Evolutionary conservation across 1,140 invertebrate genomes (phyloP).

Genomic region (Drepana arcuata): DNA sequence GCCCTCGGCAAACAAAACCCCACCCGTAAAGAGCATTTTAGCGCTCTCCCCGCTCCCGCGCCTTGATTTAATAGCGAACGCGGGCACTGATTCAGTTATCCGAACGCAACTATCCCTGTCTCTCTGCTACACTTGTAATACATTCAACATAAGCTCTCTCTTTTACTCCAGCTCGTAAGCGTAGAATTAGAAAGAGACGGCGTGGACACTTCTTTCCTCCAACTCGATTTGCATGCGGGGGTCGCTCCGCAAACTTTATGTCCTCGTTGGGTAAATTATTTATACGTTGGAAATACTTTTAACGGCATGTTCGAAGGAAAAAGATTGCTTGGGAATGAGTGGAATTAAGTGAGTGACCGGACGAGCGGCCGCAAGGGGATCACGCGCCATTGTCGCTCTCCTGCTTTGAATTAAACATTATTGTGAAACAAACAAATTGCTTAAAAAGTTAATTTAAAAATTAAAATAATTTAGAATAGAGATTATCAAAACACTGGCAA

Average conservation of each 20-base stretch:
- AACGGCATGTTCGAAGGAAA: conserved; percentile 49
- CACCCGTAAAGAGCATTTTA: conserved; percentile 67
- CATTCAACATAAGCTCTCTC: conserved; percentile 13
- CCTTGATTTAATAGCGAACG: conserved; percentile 68
- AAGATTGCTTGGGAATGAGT: conserved; percentile 56
- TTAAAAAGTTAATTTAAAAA: too few species aligned
- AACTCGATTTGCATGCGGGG: conserved; percentile 69
- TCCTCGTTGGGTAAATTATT: conserved; percentile 71
- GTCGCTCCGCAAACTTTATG: conserved; percentile 67
- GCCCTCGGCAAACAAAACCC: conserved; percentile 68
- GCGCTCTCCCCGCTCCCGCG: conserved; percentile 53
- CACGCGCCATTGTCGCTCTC: too few species aligned
- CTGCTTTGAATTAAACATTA: too few species aligned
- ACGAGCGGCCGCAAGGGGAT: conserved; percentile 31
- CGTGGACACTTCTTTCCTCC: conserved; percentile 55
- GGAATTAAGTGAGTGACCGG: conserved; percentile 55
- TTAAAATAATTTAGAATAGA: too few species aligned
- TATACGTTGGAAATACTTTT: conserved; percentile 69
- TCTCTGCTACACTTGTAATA: conserved; percentile 24
- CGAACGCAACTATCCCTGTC: conserved; percentile 59
- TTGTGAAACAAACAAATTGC: too few species aligned
- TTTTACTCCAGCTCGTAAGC: conserved; percentile 9
- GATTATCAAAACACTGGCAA: too few species aligned
- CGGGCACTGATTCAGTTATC: conserved; percentile 71
- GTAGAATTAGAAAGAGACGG: conserved; percentile 39